Percentiles rank a stretch among this genome's conserved stretches.
Evolutionary conservation across 2,888 invertebrate species (phyloP).

Genomic region (Tachystola acroxantha): DNA sequence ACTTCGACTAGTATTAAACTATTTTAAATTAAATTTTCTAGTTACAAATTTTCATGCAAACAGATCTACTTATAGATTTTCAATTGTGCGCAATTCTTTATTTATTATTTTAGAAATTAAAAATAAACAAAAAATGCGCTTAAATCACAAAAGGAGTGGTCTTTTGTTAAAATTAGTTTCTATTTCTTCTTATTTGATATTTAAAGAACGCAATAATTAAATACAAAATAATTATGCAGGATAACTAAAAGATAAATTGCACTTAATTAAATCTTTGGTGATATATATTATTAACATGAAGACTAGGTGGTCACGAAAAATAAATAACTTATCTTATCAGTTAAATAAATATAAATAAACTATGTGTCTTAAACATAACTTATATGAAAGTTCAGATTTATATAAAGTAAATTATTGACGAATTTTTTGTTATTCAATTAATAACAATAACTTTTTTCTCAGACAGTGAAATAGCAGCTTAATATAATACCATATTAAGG

Average conservation of each 20-base stretch:
- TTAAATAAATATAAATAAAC: slow-evolving; percentile 21
- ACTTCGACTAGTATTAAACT: background rate
- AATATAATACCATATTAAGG: too few species aligned
- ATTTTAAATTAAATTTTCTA: background rate
- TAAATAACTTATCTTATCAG: slow-evolving; percentile 21
- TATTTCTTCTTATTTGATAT: too few species aligned
- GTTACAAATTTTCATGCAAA: background rate
- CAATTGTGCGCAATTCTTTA: slow-evolving; percentile 3
- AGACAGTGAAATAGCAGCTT: too few species aligned
- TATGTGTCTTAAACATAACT: too few species aligned
- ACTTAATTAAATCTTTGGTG: slow-evolving; percentile 34
- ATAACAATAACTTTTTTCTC: too few species aligned
- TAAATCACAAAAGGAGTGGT: background rate
- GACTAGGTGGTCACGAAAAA: slow-evolving; percentile 28
- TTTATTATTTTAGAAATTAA: background rate
- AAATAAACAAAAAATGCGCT: background rate
- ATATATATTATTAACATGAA: slow-evolving; percentile 8
- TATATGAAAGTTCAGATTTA: slow-evolving; percentile 11
- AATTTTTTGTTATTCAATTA: too few species aligned
- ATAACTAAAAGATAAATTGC: slow-evolving; percentile 20
- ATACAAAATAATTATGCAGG: background rate
- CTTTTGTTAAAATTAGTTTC: too few species aligned
- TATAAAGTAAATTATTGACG: too few species aligned
- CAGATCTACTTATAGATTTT: background rate
- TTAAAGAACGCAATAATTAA: too few species aligned